These are phyloP conservation scores for Ictidomys tridecemlineatus DNA, from an alignment of 2,113 vertebrate genomes.

Conservation along the genomic window DNA sequence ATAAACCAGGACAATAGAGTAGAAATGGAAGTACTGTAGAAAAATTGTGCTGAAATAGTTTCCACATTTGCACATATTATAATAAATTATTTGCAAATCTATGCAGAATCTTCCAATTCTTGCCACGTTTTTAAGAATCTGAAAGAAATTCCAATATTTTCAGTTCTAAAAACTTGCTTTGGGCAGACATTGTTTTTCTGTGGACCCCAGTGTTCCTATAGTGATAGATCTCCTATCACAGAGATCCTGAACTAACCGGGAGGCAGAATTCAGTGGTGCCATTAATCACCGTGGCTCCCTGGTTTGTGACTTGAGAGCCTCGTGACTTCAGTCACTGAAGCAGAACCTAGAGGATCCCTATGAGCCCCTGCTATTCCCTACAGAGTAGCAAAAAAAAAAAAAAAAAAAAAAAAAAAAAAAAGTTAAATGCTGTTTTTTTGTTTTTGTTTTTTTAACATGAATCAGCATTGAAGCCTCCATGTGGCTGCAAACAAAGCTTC, in stretches of 20 bases:
- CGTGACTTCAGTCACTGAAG: not conserved
- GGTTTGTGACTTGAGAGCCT: not conserved
- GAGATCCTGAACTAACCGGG: not conserved
- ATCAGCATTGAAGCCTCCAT: not conserved
- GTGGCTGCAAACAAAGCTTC: not conserved
- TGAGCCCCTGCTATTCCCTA: not conserved
- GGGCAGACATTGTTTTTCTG: not conserved
- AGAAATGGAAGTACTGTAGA: not conserved
- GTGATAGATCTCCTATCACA: not conserved
- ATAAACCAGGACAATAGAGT: not conserved
- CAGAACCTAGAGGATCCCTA: not conserved
- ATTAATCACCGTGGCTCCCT: not conserved
- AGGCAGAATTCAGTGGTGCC: not conserved
- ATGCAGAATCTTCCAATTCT: not conserved
- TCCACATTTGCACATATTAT: not conserved
- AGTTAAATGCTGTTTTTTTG: not conserved
- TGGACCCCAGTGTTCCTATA: not conserved
- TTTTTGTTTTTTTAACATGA: not conserved
- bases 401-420: too few relatives aligned
- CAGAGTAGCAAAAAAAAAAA: not conserved
- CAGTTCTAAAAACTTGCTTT: slow-evolving; percentile 41
- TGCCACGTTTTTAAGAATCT: slow-evolving; percentile 6
- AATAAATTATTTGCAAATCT: not conserved
- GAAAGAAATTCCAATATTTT: slow-evolving; percentile 35
- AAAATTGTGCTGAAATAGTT: not conserved